Conservation (phyloP, 1,140 invertebrate genomes). For the Bombus picipes region DNA sequence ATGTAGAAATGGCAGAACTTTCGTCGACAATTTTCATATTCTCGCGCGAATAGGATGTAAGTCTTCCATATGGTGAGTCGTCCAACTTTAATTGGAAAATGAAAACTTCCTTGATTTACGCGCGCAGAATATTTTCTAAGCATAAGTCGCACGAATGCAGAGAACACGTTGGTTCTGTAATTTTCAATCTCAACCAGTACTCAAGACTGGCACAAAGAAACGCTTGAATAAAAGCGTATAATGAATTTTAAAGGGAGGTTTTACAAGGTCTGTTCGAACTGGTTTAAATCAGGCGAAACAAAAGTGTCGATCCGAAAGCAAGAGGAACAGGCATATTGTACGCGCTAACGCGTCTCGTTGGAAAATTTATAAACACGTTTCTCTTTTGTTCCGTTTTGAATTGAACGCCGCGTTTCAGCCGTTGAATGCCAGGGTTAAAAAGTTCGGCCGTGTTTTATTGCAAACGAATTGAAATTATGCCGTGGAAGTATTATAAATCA, state of each 20-base stretch:
- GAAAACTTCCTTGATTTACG: not conserved
- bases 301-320: not conserved
- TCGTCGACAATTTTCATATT: not conserved
- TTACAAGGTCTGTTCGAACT: not conserved
- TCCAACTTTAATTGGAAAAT: not conserved
- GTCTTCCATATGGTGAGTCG: not conserved
- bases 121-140: not conserved
- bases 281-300: not conserved
- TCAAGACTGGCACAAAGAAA: too few species aligned
- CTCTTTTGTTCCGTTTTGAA: not conserved
- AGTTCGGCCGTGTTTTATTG: not conserved
- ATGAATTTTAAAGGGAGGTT: too few species aligned
- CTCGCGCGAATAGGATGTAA: not conserved
- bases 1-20: not conserved
- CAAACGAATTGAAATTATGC: constrained; percentile 20
- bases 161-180: not conserved
- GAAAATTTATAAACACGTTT: not conserved
- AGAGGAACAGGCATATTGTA: not conserved
- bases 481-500: constrained; percentile 1
- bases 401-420: not conserved
- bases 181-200: too few species aligned
- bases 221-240: too few species aligned
- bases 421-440: not conserved
- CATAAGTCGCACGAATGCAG: fast-evolving
- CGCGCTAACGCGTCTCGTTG: not conserved